Evolutionary conservation across 2,797 vertebrate genomes (phyloP).

Genomic region (Cyclura pinguis): DNA sequence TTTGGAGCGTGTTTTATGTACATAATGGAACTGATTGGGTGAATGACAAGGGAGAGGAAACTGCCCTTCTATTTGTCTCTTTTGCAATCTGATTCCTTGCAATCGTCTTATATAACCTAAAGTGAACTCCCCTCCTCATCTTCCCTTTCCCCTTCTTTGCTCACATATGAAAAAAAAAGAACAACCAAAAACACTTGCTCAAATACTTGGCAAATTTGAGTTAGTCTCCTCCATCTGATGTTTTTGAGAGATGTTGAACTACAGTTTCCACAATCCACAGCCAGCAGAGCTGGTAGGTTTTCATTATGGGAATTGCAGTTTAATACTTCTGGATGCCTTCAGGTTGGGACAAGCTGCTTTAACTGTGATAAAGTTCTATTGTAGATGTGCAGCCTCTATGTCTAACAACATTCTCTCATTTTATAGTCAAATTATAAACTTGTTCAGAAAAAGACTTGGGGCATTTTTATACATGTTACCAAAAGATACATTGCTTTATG

Average conservation of each 20-base stretch:
- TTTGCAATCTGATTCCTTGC: neutral
- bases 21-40: neutral
- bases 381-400: neutral
- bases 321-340: neutral
- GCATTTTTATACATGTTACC: neutral
- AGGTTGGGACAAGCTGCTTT: neutral
- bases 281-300: neutral
- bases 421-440: neutral
- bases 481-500: neutral
- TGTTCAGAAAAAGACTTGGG: neutral
- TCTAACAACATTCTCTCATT: neutral
- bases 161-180: no score
- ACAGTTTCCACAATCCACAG: neutral
- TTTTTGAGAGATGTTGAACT: neutral
- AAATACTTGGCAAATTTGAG: neutral
- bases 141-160: neutral
- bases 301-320: neutral
- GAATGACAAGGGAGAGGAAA: constrained; percentile 3
- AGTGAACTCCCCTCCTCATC: neutral
- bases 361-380: neutral
- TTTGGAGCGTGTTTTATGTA: neutral
- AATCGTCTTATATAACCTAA: neutral
- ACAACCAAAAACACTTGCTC: no score
- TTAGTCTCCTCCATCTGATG: neutral
- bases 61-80: neutral